Base-by-base conservation (phyloP, 2,888 invertebrate species). In the Phyllotreta striolata region DNA sequence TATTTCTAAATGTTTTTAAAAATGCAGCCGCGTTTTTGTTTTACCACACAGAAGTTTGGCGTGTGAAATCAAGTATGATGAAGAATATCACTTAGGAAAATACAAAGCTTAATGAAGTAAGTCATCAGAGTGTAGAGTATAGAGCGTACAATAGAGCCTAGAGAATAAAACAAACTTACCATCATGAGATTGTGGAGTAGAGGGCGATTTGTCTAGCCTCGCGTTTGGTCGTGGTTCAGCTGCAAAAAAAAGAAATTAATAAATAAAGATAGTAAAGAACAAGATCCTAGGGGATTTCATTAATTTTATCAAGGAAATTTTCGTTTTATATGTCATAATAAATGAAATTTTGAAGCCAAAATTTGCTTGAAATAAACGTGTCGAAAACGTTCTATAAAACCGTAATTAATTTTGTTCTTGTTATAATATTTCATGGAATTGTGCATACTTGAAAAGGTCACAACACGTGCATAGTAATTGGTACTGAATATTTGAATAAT, bases 201-300 rank as follows among this genome's bases (percentile, higher is more conserved):
- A 90, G 68, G 91, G 91, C 74, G 91, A 89, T 82, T 91, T 91
- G 79, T 91, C 90, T 78, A 91, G 81, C 74, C 86, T 84, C 79
- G 84, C 76, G 58, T 76, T 73, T 56, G 76, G 86, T 64, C 78
- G 74, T 71, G 84, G 83, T 78, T 85, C 85, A 75, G 82, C 84
- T 85, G 83, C 51, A 85, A 85, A 77, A 82, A 76, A 81, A 78
- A 43, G n/a, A 37, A 0, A 8, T 10, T 6, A 46, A 10, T 46
- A 46, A 46, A 46, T 24, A 24, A 24, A 24, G 24, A 1, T 24
- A 24, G 24, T 24, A 24, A 1, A 4, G 24, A 3, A 3, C 24
- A 24, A 24, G 12, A 8, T 46, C 14, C 12, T 46, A 24, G 24
- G 24, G 1, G 24, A 24, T 24, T 24, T 24, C 24, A 4, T 24